A percentile compares a stretch with the other conserved stretches of the same genome.
These are phyloP conservation scores for Saccostrea cuccullata DNA, from an alignment of 1,140 invertebrate species.

Conservation along the genomic window DNA sequence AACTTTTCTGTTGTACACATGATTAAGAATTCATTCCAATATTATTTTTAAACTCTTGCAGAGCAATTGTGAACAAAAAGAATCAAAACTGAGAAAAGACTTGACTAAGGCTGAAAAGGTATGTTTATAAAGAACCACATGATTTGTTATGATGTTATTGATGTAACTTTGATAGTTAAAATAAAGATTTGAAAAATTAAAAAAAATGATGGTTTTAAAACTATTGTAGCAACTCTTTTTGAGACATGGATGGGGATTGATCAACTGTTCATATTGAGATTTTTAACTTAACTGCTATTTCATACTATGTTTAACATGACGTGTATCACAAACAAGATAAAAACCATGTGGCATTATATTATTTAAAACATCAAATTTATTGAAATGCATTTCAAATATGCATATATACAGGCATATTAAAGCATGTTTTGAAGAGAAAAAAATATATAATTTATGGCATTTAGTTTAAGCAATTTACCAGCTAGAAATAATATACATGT, in stretches of 20 bases:
- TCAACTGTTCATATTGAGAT: too few species aligned
- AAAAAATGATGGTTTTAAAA: too few species aligned
- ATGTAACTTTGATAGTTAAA: too few species aligned
- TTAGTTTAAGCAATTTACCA: not conserved
- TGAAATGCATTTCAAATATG: not conserved
- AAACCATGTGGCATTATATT: not conserved
- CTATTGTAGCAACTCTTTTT: too few species aligned
- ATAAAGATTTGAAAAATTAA: too few species aligned
- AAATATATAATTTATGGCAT: not conserved
- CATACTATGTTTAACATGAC: too few species aligned
- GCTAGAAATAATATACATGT: not conserved
- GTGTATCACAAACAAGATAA: not conserved
- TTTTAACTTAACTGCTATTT: too few species aligned
- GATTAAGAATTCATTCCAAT: too few species aligned
- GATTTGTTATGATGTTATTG: too few species aligned
- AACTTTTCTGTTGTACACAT: too few species aligned
- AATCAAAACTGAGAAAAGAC: slow-evolving; percentile 79
- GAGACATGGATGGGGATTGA: too few species aligned
- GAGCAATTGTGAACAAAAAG: slow-evolving; percentile 78
- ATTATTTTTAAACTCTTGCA: slow-evolving; percentile 47
- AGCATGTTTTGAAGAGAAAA: not conserved
- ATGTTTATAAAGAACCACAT: slow-evolving; percentile 23
- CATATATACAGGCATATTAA: not conserved
- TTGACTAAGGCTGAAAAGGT: slow-evolving; percentile 80
- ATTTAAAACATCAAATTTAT: not conserved